Evolutionary conservation across 2,888 invertebrate species (phyloP), one percentile per base, ranked within the genome.

Genomic region (Syrista parreyssii): DNA sequence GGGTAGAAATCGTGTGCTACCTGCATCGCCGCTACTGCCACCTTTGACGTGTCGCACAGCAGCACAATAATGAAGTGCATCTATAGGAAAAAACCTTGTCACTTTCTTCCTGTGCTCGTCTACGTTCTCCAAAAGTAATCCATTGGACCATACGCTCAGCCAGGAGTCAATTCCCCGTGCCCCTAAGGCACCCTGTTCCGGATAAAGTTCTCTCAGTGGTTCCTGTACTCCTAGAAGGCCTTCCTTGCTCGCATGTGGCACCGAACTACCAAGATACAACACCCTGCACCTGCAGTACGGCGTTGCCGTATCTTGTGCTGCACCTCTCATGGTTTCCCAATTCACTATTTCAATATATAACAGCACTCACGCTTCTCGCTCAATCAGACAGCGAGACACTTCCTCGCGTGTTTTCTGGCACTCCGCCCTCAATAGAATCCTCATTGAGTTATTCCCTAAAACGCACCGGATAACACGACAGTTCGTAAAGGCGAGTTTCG

Each of bases 211-310:
- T 86, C 97, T 95, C 86, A 99, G 92, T 3, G 99, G 99, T 91
- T 99, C 98, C 93, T 99, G 99, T 84, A 99, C 97, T 78, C 98
- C 98, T 90, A 99, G 97, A 75, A 99, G 94, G 75, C 99, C 99
- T 90, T 99, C 99, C 92, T 99, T 99, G 90, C 98, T 98, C 91
- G 98, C 97, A 89, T 98, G 98, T 40, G 99, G 98, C 87, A 99
- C 98, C 34, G 98, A 96, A 86, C 97, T 97, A 85, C 99, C 99
- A 87, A 99, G 94, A 92, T 99, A 99, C 79, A 99, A 94, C 77
- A 99, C 99, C 82, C 98, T 95, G 92, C 98, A 99, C 87, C 98
- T 95, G 93, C 99, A 98, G 89, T 98, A 98, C 90, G 98, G 98
- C 88, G 97, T 98, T 88, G 97, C 96, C 91, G 96, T 96, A 78